Conservation (phyloP, 2,113 vertebrate genomes). For the Mesembrinibis cayennensis region DNA sequence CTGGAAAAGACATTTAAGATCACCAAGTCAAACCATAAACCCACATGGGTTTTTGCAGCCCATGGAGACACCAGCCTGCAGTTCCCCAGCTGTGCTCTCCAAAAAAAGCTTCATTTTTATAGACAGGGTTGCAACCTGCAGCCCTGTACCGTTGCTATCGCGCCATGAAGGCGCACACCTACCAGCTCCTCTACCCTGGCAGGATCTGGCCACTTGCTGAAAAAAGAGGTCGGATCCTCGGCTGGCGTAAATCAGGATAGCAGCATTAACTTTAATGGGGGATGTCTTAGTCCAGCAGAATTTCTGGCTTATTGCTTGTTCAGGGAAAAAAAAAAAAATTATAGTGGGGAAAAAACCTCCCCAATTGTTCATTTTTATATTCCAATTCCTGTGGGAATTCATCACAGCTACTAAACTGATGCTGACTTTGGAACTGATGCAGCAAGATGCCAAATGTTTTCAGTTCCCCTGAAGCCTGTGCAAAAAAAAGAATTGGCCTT, state of each 20-base stretch:
- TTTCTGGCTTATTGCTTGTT: not conserved
- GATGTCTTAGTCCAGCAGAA: not conserved
- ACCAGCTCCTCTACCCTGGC: not conserved
- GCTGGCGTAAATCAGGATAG: not conserved
- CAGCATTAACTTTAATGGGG: not conserved
- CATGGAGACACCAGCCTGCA: not conserved
- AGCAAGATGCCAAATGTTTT: slow-evolving; percentile 32
- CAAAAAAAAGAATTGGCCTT: not conserved
- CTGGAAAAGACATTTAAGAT: not conserved
- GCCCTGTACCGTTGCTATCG: fast-evolving
- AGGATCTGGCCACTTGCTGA: not conserved
- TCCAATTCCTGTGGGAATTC: not conserved
- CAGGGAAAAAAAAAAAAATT: not conserved
- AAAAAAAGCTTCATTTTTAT: not conserved
- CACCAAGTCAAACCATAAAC: not conserved
- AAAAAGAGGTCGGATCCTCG: not conserved
- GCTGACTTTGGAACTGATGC: slow-evolving; percentile 28
- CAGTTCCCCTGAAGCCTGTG: not conserved
- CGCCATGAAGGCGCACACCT: not conserved
- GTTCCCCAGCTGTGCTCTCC: fast-evolving
- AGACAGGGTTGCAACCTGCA: not conserved
- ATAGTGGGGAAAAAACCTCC: not conserved
- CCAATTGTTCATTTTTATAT: slow-evolving; percentile 4
- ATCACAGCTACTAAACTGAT: slow-evolving; percentile 32
- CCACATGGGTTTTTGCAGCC: not conserved